Base-by-base conservation (phyloP, 2,113 vertebrate genomes). In the Pedionomus torquatus region DNA sequence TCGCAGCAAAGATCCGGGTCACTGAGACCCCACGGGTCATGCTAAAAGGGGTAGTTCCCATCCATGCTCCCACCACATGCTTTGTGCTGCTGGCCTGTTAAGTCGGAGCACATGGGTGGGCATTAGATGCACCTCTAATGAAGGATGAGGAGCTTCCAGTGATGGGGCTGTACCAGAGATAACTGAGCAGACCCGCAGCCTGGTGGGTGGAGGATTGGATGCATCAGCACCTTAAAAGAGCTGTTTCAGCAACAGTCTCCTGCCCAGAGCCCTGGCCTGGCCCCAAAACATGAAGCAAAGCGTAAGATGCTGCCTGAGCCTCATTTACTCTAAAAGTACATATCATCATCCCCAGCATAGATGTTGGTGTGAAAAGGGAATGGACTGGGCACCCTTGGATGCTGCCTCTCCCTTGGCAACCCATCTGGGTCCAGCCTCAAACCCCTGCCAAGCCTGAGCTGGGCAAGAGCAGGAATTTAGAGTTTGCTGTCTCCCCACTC, bases 31-130 rank as follows among this genome's bases (percentile, higher is more conserved):
- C 23, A 4, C 1, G 19, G 49, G 18, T 55, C 33, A 57, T 51
- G 35, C 28, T 28, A 41, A 55, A 63, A 48, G 39, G 5, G 13
- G 17, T 18, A 28, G 21, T 44, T 66, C 48, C 46, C 44, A 23
- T 19, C 65, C 16, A 0, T 35, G 48, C 37, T 63, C 41, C 26
- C 57, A 66, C 20, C 61, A 44, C 1, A 0, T 30, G 30, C 51
- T 79, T 39, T 74, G 23, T 46, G 37, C 72, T 70, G 49, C 87
- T 77, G 71, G 51, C 11, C 68, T 39, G 13, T 15, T 19, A 52
- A 51, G 19, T 0, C 43, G 60, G 37, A 78, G 37, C 31, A 31
- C 1, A 1, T 23, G 12, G 1, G 1, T 12, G 11, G 41, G 10
- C 37, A 25, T n/a, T 10, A 52, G 41, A n/a, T 72, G 9, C 1